Evolutionary conservation across 2,797 vertebrate species (phyloP), one percentile per base, ranked within the genome.

Genomic region (Otus scops): DNA sequence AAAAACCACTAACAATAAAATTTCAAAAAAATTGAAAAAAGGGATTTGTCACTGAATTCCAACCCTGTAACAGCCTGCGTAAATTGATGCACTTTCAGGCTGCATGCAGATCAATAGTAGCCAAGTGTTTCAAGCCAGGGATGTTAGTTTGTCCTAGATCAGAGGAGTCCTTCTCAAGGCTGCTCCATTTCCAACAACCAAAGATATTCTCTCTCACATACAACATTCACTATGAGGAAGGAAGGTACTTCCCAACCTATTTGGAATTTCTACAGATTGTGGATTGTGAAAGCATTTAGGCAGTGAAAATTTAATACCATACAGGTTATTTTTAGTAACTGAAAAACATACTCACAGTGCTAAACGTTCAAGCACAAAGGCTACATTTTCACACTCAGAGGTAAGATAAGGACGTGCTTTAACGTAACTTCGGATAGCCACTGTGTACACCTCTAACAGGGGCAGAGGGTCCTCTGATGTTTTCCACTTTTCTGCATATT

Each of bases 401-500:
- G 98, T 99, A 87, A 99, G 99, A 87, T 98, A 98, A 48, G 98
- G 97, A 53, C 98, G 98, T 70, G 99, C 99, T 94, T 98, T 98
- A 53, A 99, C 98, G 2, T 99, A 99, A 96, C 99, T 99, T 96
- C 98, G 98, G 96, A 99, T 98, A 16, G 99, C 99, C 22, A 98
- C 98, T 9, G 98, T 98, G 95, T 99, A 99, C 63, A 99, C 98
- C 94, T 99, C 98, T 95, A 99, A 91, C 81, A 99, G 97, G 17
- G 99, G 98, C 87, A 99, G 96, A 21, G 99, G 99, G 79, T 99
- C 98, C 87, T 99, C 98, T 32, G 99, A 99, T 7, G 98, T 97
- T 97, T 98, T 99, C 99, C 99, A 99, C 79, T 98, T 98, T 51
- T 98, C 98, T 57, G 98, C 99, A 93, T 99, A 99, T 95, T 99